Conservation (phyloP, 1,140 invertebrate species). For the Trachymyrmex cornetzi region DNA sequence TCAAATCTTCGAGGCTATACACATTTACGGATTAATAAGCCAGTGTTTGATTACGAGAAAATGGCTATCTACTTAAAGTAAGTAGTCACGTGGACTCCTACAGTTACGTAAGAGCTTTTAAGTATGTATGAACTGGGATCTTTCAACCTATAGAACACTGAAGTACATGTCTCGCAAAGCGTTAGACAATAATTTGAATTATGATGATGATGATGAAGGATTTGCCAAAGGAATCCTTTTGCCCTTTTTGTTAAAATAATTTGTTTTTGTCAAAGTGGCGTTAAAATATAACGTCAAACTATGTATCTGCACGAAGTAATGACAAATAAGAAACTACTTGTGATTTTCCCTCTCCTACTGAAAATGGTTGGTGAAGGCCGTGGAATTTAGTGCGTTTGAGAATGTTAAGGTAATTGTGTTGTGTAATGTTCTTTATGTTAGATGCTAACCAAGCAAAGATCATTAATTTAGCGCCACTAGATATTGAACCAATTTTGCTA, state of each 20-base stretch:
- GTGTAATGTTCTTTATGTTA: slow-evolving; percentile 18
- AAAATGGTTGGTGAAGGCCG: slow-evolving; percentile 7
- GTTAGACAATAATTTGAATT: background rate
- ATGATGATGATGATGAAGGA: background rate
- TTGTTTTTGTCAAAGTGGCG: background rate
- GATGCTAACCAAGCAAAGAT: slow-evolving; percentile 16
- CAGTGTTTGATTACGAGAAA: background rate
- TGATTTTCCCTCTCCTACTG: background rate
- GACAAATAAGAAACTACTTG: slow-evolving; percentile 38
- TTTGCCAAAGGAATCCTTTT: too few relatives aligned
- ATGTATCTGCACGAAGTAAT: background rate
- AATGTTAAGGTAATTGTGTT: slow-evolving; percentile 59
- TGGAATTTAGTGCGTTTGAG: slow-evolving; percentile 23
- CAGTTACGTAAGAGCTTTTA: slow-evolving; percentile 17
- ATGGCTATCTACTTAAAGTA: background rate
- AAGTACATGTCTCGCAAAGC: background rate
- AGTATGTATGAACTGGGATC: slow-evolving; percentile 2
- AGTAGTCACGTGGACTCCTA: background rate
- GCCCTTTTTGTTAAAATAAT: background rate
- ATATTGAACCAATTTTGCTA: background rate
- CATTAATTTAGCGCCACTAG: slow-evolving; percentile 21
- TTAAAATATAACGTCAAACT: slow-evolving; percentile 26
- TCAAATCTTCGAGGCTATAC: background rate
- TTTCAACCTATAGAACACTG: background rate
- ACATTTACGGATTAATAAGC: slow-evolving; percentile 2